phyloP scores from a whole-genome alignment of 2,888 invertebrate species.

The Scaptomyza flava region DNA sequence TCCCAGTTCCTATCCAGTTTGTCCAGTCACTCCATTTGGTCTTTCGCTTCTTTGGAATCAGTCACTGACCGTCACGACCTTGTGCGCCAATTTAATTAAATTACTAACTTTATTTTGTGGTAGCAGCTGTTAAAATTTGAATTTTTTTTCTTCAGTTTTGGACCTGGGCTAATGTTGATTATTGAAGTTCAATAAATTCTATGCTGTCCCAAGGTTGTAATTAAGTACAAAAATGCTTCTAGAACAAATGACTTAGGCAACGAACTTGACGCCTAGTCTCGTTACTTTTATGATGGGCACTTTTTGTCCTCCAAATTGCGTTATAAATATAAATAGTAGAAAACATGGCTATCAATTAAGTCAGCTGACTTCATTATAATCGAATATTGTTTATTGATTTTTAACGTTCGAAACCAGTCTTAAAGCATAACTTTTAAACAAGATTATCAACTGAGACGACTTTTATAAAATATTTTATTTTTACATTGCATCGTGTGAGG shows the following conservation, averaged over 20 bases:
- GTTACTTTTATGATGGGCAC: constrained; percentile 20
- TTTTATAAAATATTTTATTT: neutral
- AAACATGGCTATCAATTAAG: constrained; percentile 18
- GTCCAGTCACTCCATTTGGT: constrained; percentile 35
- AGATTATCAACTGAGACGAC: neutral
- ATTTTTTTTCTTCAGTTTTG: constrained; percentile 7
- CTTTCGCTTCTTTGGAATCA: constrained; percentile 25
- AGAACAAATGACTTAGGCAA: constrained; percentile 76
- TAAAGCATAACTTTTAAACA: neutral
- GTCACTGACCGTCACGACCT: constrained; percentile 71
- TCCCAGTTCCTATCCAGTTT: constrained; percentile 17
- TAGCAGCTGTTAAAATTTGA: constrained; percentile 30
- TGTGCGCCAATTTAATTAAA: constrained; percentile 66
- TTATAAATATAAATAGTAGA: constrained; percentile 3
- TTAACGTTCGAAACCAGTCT: constrained; percentile 10
- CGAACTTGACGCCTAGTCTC: constrained; percentile 52
- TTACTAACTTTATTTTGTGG: constrained; percentile 37
- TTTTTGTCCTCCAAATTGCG: constrained; percentile 7
- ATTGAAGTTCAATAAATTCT: constrained; percentile 54
- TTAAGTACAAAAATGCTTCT: constrained; percentile 56
- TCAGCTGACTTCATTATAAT: constrained; percentile 2
- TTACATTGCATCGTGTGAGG: neutral
- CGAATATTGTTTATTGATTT: constrained; percentile 8
- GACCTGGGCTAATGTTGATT: constrained; percentile 23
- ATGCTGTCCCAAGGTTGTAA: constrained; percentile 52